phyloP scores from a whole-genome alignment of 2,888 invertebrate species.

The Chaitophorus viminalis region DNA sequence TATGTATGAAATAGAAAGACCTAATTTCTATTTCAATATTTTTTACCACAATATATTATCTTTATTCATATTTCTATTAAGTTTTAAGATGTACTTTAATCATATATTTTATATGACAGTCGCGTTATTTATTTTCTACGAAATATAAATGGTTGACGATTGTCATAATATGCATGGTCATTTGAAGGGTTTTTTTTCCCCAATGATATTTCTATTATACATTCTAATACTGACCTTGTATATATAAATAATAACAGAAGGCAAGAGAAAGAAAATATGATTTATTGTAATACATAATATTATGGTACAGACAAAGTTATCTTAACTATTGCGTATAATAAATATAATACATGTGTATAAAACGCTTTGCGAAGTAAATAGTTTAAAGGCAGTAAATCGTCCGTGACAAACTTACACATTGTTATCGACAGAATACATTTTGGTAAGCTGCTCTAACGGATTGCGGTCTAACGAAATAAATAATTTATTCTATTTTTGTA shows the following conservation, averaged over 20 bases:
- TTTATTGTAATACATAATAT: slow-evolving; percentile 1
- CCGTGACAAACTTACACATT: slow-evolving; percentile 19
- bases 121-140: no score
- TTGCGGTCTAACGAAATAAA: neutral
- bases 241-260: neutral
- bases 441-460: neutral
- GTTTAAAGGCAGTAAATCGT: slow-evolving; percentile 46
- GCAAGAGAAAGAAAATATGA: slow-evolving; percentile 16
- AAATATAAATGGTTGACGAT: no score
- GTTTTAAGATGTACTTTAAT: neutral
- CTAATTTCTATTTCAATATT: neutral
- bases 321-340: neutral
- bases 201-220: neutral
- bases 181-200: neutral
- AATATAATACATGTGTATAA: neutral
- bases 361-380: slow-evolving; percentile 21
- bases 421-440: slow-evolving; percentile 41
- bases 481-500: neutral
- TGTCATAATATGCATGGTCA: neutral
- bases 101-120: no score
- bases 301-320: slow-evolving; percentile 24
- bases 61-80: neutral
- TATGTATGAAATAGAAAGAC: neutral
- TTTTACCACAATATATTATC: neutral
- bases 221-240: slow-evolving; percentile 8